These are phyloP conservation scores for Gonocerus acuteangulatus DNA, from an alignment of 2,888 invertebrate genomes.

Conservation along the genomic window DNA sequence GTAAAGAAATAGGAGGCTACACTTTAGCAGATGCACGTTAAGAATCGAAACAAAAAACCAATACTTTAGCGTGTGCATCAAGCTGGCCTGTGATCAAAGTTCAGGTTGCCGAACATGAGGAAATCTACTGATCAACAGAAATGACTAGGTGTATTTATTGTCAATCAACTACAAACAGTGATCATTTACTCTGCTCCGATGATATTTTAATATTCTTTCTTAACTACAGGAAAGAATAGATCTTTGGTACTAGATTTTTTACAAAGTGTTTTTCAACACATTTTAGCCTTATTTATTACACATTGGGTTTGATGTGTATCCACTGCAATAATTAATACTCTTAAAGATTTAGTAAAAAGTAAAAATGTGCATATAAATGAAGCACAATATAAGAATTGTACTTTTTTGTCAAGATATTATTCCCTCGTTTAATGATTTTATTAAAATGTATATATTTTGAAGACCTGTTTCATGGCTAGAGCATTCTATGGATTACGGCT, in stretches of 20 bases:
- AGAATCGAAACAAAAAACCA: background rate
- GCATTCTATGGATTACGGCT: too few species aligned
- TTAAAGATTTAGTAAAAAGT: background rate
- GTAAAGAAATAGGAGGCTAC: background rate
- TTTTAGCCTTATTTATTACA: background rate
- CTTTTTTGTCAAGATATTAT: too few species aligned
- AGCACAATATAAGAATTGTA: too few species aligned
- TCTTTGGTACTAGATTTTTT: background rate
- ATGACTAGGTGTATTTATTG: background rate
- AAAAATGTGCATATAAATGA: too few species aligned
- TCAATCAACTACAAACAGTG: background rate
- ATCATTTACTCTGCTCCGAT: background rate
- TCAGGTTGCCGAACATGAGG: constrained; percentile 4
- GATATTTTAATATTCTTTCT: background rate
- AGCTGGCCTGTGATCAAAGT: constrained; percentile 8
- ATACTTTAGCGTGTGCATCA: background rate
- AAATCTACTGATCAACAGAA: background rate
- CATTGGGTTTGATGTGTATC: background rate
- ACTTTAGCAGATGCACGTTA: background rate
- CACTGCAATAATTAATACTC: background rate
- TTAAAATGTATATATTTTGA: too few species aligned
- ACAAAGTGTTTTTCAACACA: background rate
- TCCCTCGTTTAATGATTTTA: too few species aligned
- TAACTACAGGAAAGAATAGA: background rate
- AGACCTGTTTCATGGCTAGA: too few species aligned